Evolutionary conservation across 2,113 vertebrate genomes (phyloP), one percentile per base, ranked within the genome.

Genomic region (Vanacampus margaritifer): DNA sequence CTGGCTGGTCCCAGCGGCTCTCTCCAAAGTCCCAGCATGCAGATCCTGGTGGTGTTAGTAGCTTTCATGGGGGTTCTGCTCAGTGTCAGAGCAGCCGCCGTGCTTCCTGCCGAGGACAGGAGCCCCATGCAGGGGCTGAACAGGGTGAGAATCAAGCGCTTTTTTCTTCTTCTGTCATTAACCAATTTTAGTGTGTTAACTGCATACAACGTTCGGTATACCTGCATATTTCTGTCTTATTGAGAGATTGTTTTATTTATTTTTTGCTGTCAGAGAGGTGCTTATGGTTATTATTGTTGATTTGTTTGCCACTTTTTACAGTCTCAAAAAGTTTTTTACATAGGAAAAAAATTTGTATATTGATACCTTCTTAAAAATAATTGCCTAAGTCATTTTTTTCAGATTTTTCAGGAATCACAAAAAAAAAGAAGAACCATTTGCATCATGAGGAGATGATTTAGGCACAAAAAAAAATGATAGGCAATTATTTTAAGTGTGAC

Each of bases 61-160:
- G 65, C 76, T 76, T 41, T 80, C 72, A 90, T 94, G 90, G 90
- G 95, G 84, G 80, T 94, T 69, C 74, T 90, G 76, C 91, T 93
- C 92, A 93, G 90, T 11, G 76, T 93, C 68, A 91, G 86, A 86
- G 92, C 92, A 78, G 88, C 90, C 0, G 90, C 91, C 21, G 81
- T 91, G n/a, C 86, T 93, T 90, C 93, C 94, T 19, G 74, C 89
- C 32, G 94, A 95, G 9, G 94, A 95, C 28, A 90, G 93, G 71
- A 91, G 86, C 37, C 77, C 86, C 14, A n/a, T 87, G 66, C 91
- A 91, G 54, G 71, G 74, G 37, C 23, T 26, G 65, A 90, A 81
- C 70, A 89, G 90, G 93, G 95, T 96, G 89, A 95, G 94, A 9
- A 54, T 32, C 26, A 57, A 17, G 14, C 26, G 6, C 32, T 23